phyloP scores from a whole-genome alignment of 2,113 vertebrate genomes.

The Enhydra lutris region DNA sequence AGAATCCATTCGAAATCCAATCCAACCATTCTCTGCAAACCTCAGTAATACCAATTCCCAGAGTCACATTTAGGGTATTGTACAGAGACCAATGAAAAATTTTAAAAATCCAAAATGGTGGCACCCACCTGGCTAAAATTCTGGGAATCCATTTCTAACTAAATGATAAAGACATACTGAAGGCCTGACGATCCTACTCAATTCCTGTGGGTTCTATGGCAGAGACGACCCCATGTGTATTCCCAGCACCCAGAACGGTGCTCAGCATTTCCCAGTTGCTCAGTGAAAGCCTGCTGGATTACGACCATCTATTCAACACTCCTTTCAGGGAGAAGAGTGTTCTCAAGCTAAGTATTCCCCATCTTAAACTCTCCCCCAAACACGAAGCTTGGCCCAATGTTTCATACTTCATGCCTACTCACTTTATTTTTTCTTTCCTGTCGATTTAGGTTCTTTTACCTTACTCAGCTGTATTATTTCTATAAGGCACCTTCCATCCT shows the following conservation, averaged over 20 bases:
- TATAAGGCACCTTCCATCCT: neutral
- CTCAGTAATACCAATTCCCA: neutral
- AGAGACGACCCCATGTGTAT: neutral
- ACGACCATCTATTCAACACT: neutral
- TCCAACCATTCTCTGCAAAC: neutral
- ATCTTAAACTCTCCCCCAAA: neutral
- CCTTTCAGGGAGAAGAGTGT: neutral
- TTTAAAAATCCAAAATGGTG: neutral
- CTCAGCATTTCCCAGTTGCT: neutral
- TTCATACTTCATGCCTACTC: neutral
- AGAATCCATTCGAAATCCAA: neutral
- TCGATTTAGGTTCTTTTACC: neutral
- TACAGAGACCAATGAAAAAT: neutral
- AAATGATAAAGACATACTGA: neutral
- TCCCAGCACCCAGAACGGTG: accelerated
- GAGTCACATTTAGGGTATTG: neutral
- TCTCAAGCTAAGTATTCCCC: neutral
- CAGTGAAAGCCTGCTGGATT: neutral
- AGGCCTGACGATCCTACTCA: neutral
- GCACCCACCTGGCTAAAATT: neutral
- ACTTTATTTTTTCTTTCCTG: neutral
- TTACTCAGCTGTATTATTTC: neutral
- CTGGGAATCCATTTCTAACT: neutral
- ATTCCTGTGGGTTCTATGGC: neutral
- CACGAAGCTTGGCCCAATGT: neutral